A percentile compares a stretch with the other conserved stretches of the same genome.
These are phyloP conservation scores for Baryphthengus martii DNA, from an alignment of 2,113 vertebrate species.

Conservation along the genomic window DNA sequence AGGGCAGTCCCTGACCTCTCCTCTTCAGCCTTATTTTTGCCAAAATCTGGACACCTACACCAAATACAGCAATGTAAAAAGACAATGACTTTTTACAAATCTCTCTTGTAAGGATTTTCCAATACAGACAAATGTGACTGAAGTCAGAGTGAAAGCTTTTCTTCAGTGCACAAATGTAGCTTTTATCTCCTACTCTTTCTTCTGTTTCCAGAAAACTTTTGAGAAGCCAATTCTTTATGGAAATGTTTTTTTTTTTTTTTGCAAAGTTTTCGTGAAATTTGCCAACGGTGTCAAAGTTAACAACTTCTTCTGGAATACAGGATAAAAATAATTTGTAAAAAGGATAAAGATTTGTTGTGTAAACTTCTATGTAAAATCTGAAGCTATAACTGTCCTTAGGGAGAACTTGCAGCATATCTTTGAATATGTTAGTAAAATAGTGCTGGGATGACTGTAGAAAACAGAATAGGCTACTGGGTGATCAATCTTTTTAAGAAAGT, in stretches of 20 bases:
- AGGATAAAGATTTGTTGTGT: neutral
- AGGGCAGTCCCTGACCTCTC: neutral
- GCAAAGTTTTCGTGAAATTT: neutral
- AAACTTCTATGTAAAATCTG: neutral
- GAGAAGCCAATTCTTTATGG: neutral
- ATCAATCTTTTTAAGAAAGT: neutral
- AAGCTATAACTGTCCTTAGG: too few relatives aligned
- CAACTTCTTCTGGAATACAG: neutral
- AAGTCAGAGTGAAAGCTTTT: neutral
- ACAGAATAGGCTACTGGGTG: neutral
- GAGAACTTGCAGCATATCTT: too few relatives aligned
- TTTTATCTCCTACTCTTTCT: neutral
- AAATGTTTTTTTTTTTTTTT: too few relatives aligned
- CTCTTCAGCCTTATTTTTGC: neutral
- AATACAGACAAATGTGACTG: neutral
- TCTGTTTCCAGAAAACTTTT: neutral
- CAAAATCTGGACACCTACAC: neutral
- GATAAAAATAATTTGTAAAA: neutral
- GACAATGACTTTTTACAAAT: neutral
- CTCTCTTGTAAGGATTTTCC: neutral
- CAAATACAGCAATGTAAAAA: neutral
- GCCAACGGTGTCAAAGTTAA: neutral
- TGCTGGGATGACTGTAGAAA: neutral
- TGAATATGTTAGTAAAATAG: neutral
- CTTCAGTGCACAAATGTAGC: neutral